phyloP scores from a whole-genome alignment of 2,797 vertebrate species.

The Eulemur coronatus region DNA sequence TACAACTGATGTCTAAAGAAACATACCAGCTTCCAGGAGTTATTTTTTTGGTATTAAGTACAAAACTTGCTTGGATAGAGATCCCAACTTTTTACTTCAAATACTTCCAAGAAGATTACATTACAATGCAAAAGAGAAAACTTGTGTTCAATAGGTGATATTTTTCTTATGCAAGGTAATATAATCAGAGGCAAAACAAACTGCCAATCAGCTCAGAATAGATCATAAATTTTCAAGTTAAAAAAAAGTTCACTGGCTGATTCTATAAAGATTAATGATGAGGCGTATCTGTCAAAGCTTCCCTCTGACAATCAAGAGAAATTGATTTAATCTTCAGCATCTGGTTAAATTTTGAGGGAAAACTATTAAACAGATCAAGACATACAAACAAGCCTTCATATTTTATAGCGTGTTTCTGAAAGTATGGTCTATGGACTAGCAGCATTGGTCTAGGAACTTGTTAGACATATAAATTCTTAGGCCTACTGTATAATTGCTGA shows the following conservation, averaged over 20 bases:
- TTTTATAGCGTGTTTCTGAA: slow-evolving; percentile 27
- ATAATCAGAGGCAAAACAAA: slow-evolving; percentile 6
- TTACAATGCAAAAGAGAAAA: not conserved
- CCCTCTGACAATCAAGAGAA: not conserved
- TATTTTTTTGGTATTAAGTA: slow-evolving; percentile 6
- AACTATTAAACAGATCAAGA: not conserved
- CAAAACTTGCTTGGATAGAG: not conserved
- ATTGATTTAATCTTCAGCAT: not conserved
- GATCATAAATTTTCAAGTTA: slow-evolving; percentile 18
- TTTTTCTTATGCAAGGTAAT: not conserved
- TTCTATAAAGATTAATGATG: not conserved
- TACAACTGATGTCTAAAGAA: not conserved
- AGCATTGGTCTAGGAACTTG: not conserved
- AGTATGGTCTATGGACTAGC: not conserved
- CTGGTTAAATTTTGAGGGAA: slow-evolving; percentile 36
- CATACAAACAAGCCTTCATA: not conserved
- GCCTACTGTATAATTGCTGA: not conserved
- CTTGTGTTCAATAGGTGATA: not conserved
- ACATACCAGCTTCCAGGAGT: not conserved
- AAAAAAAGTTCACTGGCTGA: not conserved
- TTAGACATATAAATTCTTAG: not conserved
- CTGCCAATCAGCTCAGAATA: not conserved
- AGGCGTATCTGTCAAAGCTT: not conserved
- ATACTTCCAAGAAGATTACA: slow-evolving; percentile 34
- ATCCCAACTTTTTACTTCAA: slow-evolving; percentile 22